Conservation (phyloP, 2,888 invertebrate species). For the Leucophenga montana region DNA sequence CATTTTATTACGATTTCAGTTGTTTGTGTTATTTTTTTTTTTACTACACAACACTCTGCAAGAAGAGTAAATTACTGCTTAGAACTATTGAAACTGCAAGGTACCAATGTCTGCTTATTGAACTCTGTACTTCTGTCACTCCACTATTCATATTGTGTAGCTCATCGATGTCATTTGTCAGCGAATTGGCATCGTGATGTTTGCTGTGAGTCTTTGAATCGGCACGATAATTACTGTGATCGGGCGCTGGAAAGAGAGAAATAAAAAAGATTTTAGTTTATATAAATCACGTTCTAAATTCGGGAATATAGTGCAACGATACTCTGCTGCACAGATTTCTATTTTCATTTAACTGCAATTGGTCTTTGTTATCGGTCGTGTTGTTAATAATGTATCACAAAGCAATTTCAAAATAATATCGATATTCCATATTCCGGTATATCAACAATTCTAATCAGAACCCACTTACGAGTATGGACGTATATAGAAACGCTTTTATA, state of each 20-base stretch:
- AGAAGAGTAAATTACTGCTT: conserved; percentile 5
- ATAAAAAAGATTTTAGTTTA: neutral
- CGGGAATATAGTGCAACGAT: neutral
- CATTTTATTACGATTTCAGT: conserved; percentile 8
- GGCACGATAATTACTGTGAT: conserved; percentile 69
- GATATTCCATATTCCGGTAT: too few relatives aligned
- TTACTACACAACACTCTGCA: conserved; percentile 20
- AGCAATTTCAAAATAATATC: too few relatives aligned
- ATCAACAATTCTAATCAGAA: too few relatives aligned
- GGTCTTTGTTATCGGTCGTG: too few relatives aligned
- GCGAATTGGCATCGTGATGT: conserved; percentile 68
- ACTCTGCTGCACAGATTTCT: too few relatives aligned
- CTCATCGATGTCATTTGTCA: conserved; percentile 69
- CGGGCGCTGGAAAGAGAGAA: conserved; percentile 60
- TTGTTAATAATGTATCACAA: too few relatives aligned
- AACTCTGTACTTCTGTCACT: neutral
- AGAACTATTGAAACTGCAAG: conserved; percentile 24
- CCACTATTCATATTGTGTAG: conserved; percentile 57
- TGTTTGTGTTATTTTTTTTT: conserved; percentile 13
- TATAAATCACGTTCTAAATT: neutral
- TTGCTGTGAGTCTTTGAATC: conserved; percentile 63
- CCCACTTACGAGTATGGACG: too few relatives aligned
- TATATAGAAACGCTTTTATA: too few relatives aligned
- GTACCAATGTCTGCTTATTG: conserved; percentile 9
- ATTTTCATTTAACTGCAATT: too few relatives aligned